These are phyloP conservation scores for Corythaeola cristata DNA, from an alignment of 2,113 vertebrate genomes.

Conservation along the genomic window DNA sequence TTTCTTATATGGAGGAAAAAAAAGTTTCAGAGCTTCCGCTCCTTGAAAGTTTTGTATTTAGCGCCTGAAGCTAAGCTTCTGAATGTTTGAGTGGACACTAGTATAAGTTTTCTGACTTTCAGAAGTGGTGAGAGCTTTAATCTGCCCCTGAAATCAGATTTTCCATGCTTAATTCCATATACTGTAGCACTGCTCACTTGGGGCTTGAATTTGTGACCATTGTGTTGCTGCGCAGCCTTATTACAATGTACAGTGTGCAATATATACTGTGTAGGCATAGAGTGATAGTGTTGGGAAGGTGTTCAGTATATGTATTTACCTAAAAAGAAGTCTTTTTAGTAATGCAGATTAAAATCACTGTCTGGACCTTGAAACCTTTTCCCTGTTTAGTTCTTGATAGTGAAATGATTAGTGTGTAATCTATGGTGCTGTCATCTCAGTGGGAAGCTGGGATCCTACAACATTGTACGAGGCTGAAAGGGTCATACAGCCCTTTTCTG, in stretches of 20 bases:
- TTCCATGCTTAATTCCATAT: neutral
- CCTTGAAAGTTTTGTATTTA: neutral
- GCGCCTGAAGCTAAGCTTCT: neutral
- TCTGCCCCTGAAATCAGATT: neutral
- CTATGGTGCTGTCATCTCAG: neutral
- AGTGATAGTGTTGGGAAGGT: neutral
- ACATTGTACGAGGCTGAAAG: neutral
- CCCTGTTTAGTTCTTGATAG: neutral
- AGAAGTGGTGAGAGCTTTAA: neutral
- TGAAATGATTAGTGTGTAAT: neutral
- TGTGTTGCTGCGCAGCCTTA: neutral
- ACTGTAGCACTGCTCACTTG: neutral
- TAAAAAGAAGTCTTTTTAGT: neutral
- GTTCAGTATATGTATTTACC: neutral
- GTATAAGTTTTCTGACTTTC: neutral
- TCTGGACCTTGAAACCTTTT: neutral
- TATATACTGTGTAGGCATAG: neutral
- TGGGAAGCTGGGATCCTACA: neutral
- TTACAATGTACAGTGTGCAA: neutral
- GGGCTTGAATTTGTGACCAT: neutral
- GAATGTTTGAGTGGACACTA: neutral
- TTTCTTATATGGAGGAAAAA: neutral
- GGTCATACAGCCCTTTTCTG: neutral
- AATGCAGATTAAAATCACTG: neutral
- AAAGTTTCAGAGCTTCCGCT: neutral